A percentile compares a stretch with the other conserved stretches of the same genome.
Conservation (phyloP, 2,113 vertebrate genomes). For the Puntigrus tetrazona region DNA sequence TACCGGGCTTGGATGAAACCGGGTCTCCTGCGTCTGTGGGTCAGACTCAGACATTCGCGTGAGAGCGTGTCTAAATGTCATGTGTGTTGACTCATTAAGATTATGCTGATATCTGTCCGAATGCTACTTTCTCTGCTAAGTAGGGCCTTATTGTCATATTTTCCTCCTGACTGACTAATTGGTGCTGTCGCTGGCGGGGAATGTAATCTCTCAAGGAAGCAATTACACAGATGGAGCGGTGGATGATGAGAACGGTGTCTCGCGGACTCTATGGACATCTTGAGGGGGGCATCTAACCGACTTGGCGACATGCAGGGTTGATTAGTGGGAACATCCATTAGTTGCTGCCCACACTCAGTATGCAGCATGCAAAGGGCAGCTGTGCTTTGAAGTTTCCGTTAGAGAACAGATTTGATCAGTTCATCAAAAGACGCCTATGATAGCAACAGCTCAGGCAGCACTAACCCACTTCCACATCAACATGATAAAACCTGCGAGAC, state of each 20-base stretch:
- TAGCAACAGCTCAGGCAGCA: not conserved
- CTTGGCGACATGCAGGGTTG: slow-evolving; percentile 45
- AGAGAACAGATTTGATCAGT: slow-evolving; percentile 12
- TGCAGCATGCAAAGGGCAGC: slow-evolving; percentile 31
- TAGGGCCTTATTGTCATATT: slow-evolving; percentile 49
- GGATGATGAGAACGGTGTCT: slow-evolving; percentile 55
- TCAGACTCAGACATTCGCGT: not conserved
- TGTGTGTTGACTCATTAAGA: slow-evolving; percentile 51
- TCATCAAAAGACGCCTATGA: slow-evolving; percentile 17
- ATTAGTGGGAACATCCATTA: slow-evolving; percentile 53
- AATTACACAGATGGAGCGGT: slow-evolving; percentile 65
- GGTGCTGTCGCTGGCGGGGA: slow-evolving; percentile 55
- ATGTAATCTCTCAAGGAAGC: slow-evolving; percentile 69
- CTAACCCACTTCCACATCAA: not conserved
- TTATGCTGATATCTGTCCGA: slow-evolving; percentile 44
- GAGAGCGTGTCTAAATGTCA: slow-evolving; percentile 48
- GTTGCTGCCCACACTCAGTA: slow-evolving; percentile 42
- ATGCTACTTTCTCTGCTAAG: slow-evolving; percentile 48
- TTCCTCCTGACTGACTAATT: slow-evolving; percentile 54
- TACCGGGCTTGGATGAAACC: not conserved
- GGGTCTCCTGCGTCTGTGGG: not conserved
- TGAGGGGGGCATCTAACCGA: slow-evolving; percentile 35
- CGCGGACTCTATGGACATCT: slow-evolving; percentile 48
- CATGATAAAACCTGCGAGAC: not conserved
- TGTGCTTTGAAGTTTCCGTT: slow-evolving; percentile 33